Percentiles rank a stretch among this genome's conserved stretches.
Evolutionary conservation across 2,797 vertebrate species (phyloP).

Genomic region (Halcyon badia): DNA sequence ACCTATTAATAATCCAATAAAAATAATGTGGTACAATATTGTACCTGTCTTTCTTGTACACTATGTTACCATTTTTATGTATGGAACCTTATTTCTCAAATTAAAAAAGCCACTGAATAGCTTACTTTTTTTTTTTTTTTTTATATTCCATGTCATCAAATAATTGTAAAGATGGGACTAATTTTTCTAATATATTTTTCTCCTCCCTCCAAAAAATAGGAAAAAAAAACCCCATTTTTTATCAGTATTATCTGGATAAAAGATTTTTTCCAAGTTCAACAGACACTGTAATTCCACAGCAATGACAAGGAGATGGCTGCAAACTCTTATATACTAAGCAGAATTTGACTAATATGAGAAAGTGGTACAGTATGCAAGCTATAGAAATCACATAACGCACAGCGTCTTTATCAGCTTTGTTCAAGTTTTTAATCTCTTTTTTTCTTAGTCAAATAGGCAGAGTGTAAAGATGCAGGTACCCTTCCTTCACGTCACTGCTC

Average conservation of each 20-base stretch:
- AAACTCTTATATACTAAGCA: neutral
- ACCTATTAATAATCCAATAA: neutral
- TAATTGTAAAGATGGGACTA: neutral
- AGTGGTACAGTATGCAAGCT: neutral
- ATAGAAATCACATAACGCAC: neutral
- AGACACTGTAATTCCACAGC: neutral
- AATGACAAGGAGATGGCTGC: neutral
- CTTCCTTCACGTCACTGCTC: neutral
- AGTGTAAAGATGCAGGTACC: neutral
- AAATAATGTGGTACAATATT: neutral
- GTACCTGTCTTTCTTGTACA: neutral
- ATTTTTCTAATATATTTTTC: neutral
- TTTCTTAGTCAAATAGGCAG: neutral
- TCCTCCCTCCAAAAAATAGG: fast-evolving
- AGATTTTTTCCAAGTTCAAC: neutral
- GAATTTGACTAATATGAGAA: neutral
- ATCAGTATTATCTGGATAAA: neutral
- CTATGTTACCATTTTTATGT: neutral
- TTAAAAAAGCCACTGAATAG: neutral
- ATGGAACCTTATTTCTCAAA: neutral
- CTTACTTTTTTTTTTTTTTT: neutral
- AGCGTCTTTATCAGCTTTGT: neutral
- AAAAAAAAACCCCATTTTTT: neutral
- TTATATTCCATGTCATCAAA: neutral
- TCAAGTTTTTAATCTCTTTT: neutral